Percentiles rank a stretch among this genome's conserved stretches.
These are phyloP conservation scores for Regulus satrapa DNA, from an alignment of 2,113 vertebrate genomes.

Conservation along the genomic window DNA sequence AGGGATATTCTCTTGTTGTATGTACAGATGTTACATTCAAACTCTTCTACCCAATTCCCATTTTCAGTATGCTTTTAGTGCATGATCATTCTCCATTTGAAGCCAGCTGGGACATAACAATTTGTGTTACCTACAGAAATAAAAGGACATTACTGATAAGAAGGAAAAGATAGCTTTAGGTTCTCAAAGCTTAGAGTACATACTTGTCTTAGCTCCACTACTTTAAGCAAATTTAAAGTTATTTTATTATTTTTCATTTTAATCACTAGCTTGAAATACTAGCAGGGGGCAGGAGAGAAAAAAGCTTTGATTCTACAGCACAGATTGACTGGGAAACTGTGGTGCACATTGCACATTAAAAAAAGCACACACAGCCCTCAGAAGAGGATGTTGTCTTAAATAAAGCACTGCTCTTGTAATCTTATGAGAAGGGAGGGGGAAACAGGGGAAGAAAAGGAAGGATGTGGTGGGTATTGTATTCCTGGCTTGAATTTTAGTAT, in stretches of 20 bases:
- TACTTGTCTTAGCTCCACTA: neutral
- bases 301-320: neutral
- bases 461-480: neutral
- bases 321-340: neutral
- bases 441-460: conserved; percentile 7
- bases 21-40: neutral
- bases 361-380: neutral
- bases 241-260: neutral
- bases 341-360: neutral
- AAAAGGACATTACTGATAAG: neutral
- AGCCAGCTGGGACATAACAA: neutral
- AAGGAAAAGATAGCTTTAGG: neutral
- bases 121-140: neutral
- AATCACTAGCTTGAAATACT: neutral
- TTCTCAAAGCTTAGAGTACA: neutral
- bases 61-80: neutral
- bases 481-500: neutral
- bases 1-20: neutral
- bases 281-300: neutral
- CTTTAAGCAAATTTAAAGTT: neutral
- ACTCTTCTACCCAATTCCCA: neutral
- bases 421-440: neutral
- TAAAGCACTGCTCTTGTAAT: neutral
- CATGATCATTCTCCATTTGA: neutral
- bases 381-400: neutral